A percentile compares a stretch with the other conserved stretches of the same genome.
These are phyloP conservation scores for Coryphaenoides rupestris DNA, from an alignment of 2,113 vertebrate species.

Conservation along the genomic window DNA sequence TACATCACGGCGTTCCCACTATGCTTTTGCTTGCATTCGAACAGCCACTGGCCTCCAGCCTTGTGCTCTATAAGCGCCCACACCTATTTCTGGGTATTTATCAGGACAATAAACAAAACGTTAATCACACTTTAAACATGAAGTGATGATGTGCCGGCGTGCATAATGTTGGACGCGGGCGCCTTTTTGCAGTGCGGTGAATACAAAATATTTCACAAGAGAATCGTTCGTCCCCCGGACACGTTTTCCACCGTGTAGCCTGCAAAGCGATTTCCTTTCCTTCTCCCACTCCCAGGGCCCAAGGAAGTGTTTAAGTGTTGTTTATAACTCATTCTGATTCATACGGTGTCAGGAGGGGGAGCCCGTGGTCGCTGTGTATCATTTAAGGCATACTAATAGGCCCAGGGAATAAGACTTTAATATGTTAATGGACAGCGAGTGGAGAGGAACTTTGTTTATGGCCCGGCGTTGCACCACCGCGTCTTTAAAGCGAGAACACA, in stretches of 20 bases:
- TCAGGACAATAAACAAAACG: conserved; percentile 34
- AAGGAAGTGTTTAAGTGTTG: conserved; percentile 36
- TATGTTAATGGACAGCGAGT: conserved; percentile 43
- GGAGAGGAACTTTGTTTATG: conserved; percentile 31
- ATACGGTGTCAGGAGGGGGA: conserved; percentile 32
- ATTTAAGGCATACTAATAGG: conserved; percentile 48
- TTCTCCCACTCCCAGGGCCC: conserved; percentile 13
- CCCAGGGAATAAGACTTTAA: conserved; percentile 40
- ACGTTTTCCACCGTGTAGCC: conserved; percentile 35
- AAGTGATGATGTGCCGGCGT: not conserved
- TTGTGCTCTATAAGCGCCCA: conserved; percentile 15
- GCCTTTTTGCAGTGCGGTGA: conserved; percentile 19
- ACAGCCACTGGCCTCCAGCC: conserved; percentile 13
- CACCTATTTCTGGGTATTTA: conserved; percentile 35
- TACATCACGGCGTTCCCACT: conserved; percentile 14
- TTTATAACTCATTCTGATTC: conserved; percentile 45
- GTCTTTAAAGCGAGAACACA: too few species aligned
- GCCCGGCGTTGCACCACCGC: conserved; percentile 19
- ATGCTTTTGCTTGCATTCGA: conserved; percentile 40
- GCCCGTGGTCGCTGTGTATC: conserved; percentile 38
- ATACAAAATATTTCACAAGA: conserved; percentile 26
- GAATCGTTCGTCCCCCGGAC: conserved; percentile 26
- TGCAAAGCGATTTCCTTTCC: conserved; percentile 38
- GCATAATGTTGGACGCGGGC: conserved; percentile 8
- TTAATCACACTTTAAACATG: conserved; percentile 17